Evolutionary conservation across 2,113 vertebrate species (phyloP).

Genomic region (Ailurus styani): DNA sequence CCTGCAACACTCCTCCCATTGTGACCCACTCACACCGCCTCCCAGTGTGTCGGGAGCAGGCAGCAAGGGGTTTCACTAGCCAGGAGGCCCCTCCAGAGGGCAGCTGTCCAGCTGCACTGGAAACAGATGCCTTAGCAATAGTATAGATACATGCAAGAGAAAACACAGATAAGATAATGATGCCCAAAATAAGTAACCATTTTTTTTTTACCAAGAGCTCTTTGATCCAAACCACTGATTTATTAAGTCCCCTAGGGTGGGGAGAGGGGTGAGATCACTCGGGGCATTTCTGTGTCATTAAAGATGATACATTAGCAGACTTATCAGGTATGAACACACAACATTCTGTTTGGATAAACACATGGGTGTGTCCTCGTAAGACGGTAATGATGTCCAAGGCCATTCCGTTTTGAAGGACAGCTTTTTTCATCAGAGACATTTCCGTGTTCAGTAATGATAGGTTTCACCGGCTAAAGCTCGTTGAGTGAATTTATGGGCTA

Average conservation of each 20-base stretch:
- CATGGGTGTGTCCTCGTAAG: not conserved
- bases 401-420: not conserved
- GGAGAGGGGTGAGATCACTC: not conserved
- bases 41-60: accelerated
- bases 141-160: not conserved
- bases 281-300: not conserved
- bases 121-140: not conserved
- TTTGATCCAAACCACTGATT: not conserved
- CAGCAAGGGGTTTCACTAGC: not conserved
- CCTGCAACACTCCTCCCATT: not conserved
- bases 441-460: not conserved
- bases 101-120: not conserved
- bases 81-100: not conserved
- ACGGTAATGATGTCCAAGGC: not conserved
- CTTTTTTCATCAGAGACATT: not conserved
- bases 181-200: not conserved
- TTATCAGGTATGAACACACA: not conserved
- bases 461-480: not conserved
- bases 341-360: not conserved
- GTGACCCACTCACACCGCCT: not conserved
- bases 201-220: not conserved
- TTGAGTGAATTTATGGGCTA: not conserved
- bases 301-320: not conserved
- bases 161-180: not conserved
- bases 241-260: not conserved